Evolutionary conservation across 2,113 vertebrate genomes (phyloP), one percentile per base, ranked within the genome.

Genomic region (Gymnarchus niloticus): DNA sequence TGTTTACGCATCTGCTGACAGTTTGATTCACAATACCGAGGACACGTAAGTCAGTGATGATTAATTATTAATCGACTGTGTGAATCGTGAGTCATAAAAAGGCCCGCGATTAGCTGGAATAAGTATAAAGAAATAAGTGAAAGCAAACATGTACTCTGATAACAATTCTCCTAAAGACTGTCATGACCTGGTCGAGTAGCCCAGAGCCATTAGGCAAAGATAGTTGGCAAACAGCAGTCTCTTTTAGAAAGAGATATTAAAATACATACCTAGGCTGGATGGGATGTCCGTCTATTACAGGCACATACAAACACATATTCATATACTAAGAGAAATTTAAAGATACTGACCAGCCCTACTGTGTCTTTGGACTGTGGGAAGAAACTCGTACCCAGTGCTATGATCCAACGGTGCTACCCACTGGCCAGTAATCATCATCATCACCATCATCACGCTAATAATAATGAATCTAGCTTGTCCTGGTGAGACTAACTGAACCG

Each of bases 1-100:
- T 84, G 56, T 65, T 84, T 84, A 51, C 83, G 48, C 59, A 49
- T 65, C 46, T 65, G 41, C 59, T 84, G 57, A 46, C 83, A 84
- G 57, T 33, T 84, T 51, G 83, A 84, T 84, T 84, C 83, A 49
- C 17, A 65, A 48, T 84, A 61, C 59, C 65, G 28, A 78, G 44
- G 19, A 48, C 65, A 78, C 46, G 41, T 48, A 78, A 78, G 76
- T 78, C 76, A 48, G 19, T 48, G 21, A 8, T 78, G 76, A 78
- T 78, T 48, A 78, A 78, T 78, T 78, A 78, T 78, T 78, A 48
- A 78, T 78, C 76, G 44, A 19, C 44, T 48, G 76, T 78, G 57
- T 46, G 83, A 84, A 65, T 0, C 57, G 19, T 25, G 25, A 51
- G 57, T 44, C 83, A 25, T n/a, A 51, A 51, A 61, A 44, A 51